Conservation (phyloP, 2,888 invertebrate species). For the Ornithoptera alexandrae region DNA sequence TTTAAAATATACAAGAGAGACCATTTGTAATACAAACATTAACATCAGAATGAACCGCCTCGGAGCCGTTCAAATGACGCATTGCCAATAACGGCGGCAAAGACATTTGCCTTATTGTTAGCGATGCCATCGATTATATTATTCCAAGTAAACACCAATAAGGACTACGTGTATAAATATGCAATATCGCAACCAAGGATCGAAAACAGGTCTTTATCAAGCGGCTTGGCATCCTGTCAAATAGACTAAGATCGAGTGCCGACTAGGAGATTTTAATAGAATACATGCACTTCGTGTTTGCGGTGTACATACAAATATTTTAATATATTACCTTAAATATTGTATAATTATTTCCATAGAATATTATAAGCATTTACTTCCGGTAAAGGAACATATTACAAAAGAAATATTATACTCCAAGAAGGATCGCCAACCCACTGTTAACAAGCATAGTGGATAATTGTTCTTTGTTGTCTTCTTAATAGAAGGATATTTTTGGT, state of each 20-base stretch:
- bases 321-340: background rate
- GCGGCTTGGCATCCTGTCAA: conserved; percentile 37
- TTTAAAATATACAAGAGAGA: background rate
- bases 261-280: conserved; percentile 28
- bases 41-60: conserved; percentile 24
- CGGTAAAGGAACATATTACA: too few species aligned
- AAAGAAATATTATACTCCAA: too few species aligned
- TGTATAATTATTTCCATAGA: background rate
- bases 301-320: background rate
- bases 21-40: conserved; percentile 25
- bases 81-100: conserved; percentile 20
- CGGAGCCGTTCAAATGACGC: conserved; percentile 25
- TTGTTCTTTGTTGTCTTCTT: too few species aligned
- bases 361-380: too few species aligned
- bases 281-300: conserved; percentile 8
- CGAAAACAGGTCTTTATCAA: conserved; percentile 40
- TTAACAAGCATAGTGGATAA: too few species aligned
- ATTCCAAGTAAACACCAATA: conserved; percentile 30
- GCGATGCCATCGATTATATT: conserved; percentile 30
- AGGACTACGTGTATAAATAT: conserved; percentile 34
- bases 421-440: too few species aligned
- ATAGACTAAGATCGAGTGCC: conserved; percentile 41
- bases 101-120: conserved; percentile 29
- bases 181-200: conserved; percentile 35
- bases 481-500: too few species aligned